Base-by-base conservation (phyloP, 2,888 invertebrate species). In the Agrochola macilenta region DNA sequence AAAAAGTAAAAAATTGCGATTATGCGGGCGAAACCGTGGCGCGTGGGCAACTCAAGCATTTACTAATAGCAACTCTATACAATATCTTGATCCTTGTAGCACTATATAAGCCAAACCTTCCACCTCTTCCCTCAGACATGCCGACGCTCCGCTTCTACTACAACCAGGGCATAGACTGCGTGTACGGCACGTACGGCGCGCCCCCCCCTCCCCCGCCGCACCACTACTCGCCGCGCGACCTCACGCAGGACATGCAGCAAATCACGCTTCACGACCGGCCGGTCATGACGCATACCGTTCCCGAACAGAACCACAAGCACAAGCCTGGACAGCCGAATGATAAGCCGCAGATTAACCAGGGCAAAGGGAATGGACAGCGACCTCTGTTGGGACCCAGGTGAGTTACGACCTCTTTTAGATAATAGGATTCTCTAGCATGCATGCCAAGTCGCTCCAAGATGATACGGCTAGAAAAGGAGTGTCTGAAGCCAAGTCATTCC, bases 91-190 rank as follows among this genome's bases (percentile, higher is more conserved):
- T 64, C 39, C n/a, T 39, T n/a, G 14, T 52, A 52, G 20, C 14
- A 14, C 14, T 14, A 8, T 23, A 39, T 9, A 26, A 46, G 1
- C 12, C 49, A 30, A 43, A 8, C 20, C 12, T 20, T 26, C 46
- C 26, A 30, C 49, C 20, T 26, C 1, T 5, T 49, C 46, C n/a
- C 35, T 9, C 9, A 95, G 98, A 98, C 90, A 94, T 97, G 69
- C 93, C 97, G 20, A 97, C 98, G 11, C 93, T 98, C 80, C 97
- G 97, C 78, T 98, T 97, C 91, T 98, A 97, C 93, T 98, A 97
- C 94, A 98, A 98, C 92, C 93, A 98, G 89, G 98, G 98, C 87
- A 94, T 97, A 85, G 97, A 98, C 81, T 97, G 95, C 89, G 95
- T 96, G 95, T 96, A 93, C 95, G 20, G 91, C 93, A 49, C 78